phyloP scores from a whole-genome alignment of 1,140 invertebrate genomes.

The Hypsibius dujardini region DNA sequence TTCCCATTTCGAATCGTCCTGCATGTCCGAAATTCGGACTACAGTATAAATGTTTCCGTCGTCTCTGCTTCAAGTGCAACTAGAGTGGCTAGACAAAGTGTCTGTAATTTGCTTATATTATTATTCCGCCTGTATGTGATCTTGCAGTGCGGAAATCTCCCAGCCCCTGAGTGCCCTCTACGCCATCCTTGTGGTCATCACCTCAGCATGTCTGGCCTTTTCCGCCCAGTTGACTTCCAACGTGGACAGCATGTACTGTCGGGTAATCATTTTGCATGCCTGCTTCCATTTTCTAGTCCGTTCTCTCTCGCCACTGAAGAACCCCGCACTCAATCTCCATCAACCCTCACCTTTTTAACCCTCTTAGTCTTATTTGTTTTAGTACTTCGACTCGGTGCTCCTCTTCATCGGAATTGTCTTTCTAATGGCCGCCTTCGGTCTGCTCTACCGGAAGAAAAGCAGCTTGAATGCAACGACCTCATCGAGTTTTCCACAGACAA shows the following conservation, averaged over 20 bases:
- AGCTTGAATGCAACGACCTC: slow-evolving; percentile 12
- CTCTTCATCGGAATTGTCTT: slow-evolving; percentile 19
- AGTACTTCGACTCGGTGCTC: slow-evolving; percentile 20
- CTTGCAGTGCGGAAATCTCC: not conserved
- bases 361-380: not conserved
- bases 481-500: not conserved
- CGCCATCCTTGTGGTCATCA: not conserved
- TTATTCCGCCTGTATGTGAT: not conserved
- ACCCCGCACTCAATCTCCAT: not conserved
- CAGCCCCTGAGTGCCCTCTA: slow-evolving; percentile 9
- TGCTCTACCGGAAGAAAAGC: slow-evolving; percentile 1
- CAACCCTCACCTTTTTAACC: not conserved
- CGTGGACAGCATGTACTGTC: slow-evolving; percentile 9
- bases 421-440: slow-evolving; percentile 16
- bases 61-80: too few species aligned
- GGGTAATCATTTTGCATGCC: not conserved
- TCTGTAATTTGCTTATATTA: too few species aligned
- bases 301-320: not conserved
- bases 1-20: too few species aligned
- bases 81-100: too few species aligned
- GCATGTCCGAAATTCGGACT: too few species aligned
- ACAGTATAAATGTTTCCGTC: too few species aligned
- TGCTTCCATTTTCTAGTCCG: too few species aligned
- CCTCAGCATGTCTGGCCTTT: not conserved
- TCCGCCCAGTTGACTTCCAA: not conserved